Evolutionary conservation across 2,797 vertebrate species (phyloP).

Genomic region (Hydrocynus forskahlii): DNA sequence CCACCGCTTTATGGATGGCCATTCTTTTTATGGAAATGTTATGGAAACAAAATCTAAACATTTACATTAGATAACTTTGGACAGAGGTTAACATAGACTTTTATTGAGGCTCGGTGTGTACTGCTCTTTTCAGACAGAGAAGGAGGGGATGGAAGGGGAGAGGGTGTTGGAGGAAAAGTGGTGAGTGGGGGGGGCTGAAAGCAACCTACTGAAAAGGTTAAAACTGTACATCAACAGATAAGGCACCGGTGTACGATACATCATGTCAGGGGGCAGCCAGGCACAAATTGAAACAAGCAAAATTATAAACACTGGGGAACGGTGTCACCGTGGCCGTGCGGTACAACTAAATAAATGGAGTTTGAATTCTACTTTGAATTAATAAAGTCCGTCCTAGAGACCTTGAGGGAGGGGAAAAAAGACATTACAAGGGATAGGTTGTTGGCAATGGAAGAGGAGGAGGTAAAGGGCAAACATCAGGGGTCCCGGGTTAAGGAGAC

Average conservation of each 20-base stretch:
- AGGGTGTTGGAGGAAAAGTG: conserved; percentile 33
- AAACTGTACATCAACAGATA: conserved; percentile 82
- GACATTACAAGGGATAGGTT: neutral
- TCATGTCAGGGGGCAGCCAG: conserved; percentile 73
- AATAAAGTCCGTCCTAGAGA: conserved; percentile 70
- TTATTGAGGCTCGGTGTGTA: conserved; percentile 68
- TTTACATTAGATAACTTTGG: conserved; percentile 81
- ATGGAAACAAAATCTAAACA: conserved; percentile 83
- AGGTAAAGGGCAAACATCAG: conserved; percentile 41
- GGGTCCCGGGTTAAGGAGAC: conserved; percentile 41
- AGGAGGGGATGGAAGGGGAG: conserved; percentile 5
- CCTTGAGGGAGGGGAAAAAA: conserved; percentile 52
- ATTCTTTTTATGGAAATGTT: conserved; percentile 85
- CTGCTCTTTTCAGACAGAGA: conserved; percentile 57
- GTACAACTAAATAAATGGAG: conserved; percentile 75
- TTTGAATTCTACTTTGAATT: conserved; percentile 72
- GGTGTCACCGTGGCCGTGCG: conserved; percentile 71
- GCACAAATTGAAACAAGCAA: conserved; percentile 78
- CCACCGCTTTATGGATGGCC: conserved; percentile 58
- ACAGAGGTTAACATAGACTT: conserved; percentile 73
- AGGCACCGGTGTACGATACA: conserved; percentile 71
- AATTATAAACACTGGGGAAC: conserved; percentile 80
- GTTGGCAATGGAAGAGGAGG: conserved; percentile 38
- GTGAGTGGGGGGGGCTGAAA: conserved; percentile 48
- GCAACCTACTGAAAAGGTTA: conserved; percentile 80